Percentiles rank a stretch among this genome's conserved stretches.
phyloP scores from a whole-genome alignment of 2,888 invertebrate species.

The Lepidocyrtinus sp. region DNA sequence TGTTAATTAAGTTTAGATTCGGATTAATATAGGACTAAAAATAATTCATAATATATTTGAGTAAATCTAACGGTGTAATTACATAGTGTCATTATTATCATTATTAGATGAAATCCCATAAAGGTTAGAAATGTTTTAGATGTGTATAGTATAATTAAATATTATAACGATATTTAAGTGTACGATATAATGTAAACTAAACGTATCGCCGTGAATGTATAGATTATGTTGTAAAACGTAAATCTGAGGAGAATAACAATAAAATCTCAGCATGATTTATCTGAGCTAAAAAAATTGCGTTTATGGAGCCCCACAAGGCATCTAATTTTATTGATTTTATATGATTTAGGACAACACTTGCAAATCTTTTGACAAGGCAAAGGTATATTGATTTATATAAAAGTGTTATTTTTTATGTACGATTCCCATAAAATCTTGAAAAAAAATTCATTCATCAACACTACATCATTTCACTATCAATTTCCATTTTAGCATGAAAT shows the following conservation, averaged over 20 bases:
- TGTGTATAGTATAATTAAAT: background rate
- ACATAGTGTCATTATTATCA: background rate
- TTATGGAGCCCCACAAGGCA: background rate
- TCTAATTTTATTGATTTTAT: background rate
- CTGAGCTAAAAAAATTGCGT: constrained; percentile 30
- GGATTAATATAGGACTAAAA: no score
- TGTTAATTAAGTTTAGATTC: background rate
- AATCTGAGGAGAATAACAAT: constrained; percentile 42
- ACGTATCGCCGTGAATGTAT: no score
- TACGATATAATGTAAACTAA: background rate
- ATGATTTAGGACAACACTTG: background rate
- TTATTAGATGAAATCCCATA: background rate
- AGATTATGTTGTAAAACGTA: background rate
- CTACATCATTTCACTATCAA: background rate
- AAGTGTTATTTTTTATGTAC: background rate
- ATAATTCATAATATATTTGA: no score
- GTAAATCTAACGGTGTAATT: background rate
- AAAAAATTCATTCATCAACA: background rate
- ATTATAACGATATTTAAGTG: background rate
- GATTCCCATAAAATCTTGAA: background rate
- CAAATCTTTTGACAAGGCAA: background rate
- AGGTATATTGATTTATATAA: background rate
- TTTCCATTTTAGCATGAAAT: background rate
- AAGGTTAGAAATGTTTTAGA: background rate
- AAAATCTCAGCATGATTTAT: constrained; percentile 46